phyloP scores from a whole-genome alignment of 2,888 invertebrate species.

The Drosophila merina region DNA sequence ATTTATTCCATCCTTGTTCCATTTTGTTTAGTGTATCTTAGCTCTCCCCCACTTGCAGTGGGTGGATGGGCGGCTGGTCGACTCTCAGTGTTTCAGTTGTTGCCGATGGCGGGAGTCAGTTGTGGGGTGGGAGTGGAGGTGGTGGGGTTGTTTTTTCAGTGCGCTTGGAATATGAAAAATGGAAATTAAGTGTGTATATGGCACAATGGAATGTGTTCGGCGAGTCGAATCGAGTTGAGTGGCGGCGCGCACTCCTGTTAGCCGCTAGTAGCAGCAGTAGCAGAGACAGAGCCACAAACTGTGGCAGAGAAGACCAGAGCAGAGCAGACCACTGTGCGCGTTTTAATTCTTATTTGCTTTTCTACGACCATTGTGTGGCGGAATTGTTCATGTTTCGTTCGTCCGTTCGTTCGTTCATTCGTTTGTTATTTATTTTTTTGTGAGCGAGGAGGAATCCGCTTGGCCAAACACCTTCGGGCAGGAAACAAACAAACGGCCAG shows the following conservation, averaged over 20 bases:
- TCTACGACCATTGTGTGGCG: conserved; percentile 76
- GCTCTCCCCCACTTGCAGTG: conserved; percentile 19
- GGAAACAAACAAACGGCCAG: conserved; percentile 25
- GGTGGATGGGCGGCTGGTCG: conserved; percentile 32
- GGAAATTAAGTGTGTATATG: conserved; percentile 80
- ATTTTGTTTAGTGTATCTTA: background rate
- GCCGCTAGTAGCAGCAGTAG: conserved; percentile 23
- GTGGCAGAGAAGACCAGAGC: conserved; percentile 28
- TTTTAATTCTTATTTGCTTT: conserved; percentile 77
- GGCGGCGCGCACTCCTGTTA: conserved; percentile 62
- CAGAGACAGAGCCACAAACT: conserved; percentile 18
- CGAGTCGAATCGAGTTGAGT: conserved; percentile 62
- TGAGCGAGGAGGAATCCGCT: conserved; percentile 25
- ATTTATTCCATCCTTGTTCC: too few relatives aligned
- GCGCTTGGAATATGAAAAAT: conserved; percentile 78
- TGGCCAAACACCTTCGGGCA: conserved; percentile 10
- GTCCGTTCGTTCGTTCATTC: conserved; percentile 47
- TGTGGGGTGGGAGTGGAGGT: conserved; percentile 46
- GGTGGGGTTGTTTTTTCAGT: conserved; percentile 41
- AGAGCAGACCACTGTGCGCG: conserved; percentile 59
- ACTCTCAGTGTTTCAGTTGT: conserved; percentile 8
- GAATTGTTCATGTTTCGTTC: conserved; percentile 75
- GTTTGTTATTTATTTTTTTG: conserved; percentile 58
- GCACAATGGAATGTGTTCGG: conserved; percentile 77
- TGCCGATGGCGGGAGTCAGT: conserved; percentile 3